Conservation (phyloP, 2,888 invertebrate species). For the Amblyteles armatorius region DNA sequence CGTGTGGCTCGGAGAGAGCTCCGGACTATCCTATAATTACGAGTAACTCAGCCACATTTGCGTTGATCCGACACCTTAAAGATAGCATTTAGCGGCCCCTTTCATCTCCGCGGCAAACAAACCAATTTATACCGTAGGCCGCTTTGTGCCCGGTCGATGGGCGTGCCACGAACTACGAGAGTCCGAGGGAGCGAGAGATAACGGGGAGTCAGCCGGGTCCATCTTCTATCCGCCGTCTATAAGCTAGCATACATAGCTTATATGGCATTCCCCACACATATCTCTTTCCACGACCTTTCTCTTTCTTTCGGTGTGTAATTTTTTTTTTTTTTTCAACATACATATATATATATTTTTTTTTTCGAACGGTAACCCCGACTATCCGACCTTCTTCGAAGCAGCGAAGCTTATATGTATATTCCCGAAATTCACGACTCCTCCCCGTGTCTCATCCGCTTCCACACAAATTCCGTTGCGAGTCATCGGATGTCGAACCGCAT, state of each 20-base stretch:
- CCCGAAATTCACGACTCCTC: constrained; percentile 6
- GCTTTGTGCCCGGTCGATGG: constrained; percentile 86
- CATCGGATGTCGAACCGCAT: constrained; percentile 50
- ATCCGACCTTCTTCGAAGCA: constrained; percentile 3
- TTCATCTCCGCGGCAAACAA: constrained; percentile 85
- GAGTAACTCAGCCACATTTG: constrained; percentile 85
- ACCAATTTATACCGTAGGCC: constrained; percentile 85
- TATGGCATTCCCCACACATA: constrained; percentile 38
- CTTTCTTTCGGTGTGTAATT: constrained; percentile 20
- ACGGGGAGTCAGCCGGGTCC: constrained; percentile 31
- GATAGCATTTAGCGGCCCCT: constrained; percentile 85
- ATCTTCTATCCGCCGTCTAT: constrained; percentile 55
- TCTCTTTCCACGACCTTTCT: constrained; percentile 41
- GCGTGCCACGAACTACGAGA: constrained; percentile 83
- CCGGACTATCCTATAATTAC: constrained; percentile 84
- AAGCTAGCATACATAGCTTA: constrained; percentile 25
- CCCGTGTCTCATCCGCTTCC: constrained; percentile 4
- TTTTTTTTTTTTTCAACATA: not conserved
- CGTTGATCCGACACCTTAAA: constrained; percentile 85
- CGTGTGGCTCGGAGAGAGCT: constrained; percentile 57
- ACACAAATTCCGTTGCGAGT: not conserved
- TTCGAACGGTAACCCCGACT: constrained; percentile 6
- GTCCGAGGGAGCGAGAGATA: constrained; percentile 9
- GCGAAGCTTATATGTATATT: constrained; percentile 11
- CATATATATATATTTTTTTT: not conserved